These are phyloP conservation scores for Synanthedon formicaeformis DNA, from an alignment of 2,888 invertebrate species.

Conservation along the genomic window DNA sequence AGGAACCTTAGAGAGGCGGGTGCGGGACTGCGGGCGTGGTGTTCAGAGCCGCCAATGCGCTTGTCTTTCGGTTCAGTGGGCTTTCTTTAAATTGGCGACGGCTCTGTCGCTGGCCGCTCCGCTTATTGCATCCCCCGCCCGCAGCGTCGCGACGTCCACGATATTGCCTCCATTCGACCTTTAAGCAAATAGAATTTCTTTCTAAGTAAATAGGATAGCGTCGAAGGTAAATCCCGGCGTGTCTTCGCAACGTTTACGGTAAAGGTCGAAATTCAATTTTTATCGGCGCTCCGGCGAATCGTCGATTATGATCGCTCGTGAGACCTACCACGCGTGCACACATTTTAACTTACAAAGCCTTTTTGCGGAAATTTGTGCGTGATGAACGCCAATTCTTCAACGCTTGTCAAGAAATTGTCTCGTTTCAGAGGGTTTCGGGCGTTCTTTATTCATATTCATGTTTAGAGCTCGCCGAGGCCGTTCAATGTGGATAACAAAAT, in stretches of 20 bases:
- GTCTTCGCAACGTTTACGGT: slow-evolving; percentile 39
- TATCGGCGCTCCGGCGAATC: slow-evolving; percentile 28
- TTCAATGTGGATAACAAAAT: slow-evolving; percentile 31
- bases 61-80: slow-evolving; percentile 72
- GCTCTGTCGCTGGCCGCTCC: slow-evolving; percentile 59
- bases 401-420: slow-evolving; percentile 49
- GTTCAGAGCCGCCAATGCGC: slow-evolving; percentile 69
- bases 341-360: slow-evolving; percentile 17
- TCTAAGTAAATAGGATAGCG: slow-evolving; percentile 60
- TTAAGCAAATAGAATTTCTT: slow-evolving; percentile 67
- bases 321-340: slow-evolving; percentile 4
- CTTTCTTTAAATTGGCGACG: slow-evolving; percentile 72
- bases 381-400: slow-evolving; percentile 55
- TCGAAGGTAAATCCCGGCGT: slow-evolving; percentile 54
- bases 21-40: slow-evolving; percentile 38
- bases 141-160: slow-evolving; percentile 62
- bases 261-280: slow-evolving; percentile 52
- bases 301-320: slow-evolving; percentile 31
- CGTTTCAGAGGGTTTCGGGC: slow-evolving; percentile 32
- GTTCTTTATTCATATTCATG: slow-evolving; percentile 55
- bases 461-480: slow-evolving; percentile 30
- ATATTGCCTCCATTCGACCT: slow-evolving; percentile 68
- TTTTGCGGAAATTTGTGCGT: slow-evolving; percentile 49
- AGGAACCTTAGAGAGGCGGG: slow-evolving; percentile 55
- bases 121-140: slow-evolving; percentile 66